Conservation (phyloP, 1,140 invertebrate genomes). For the Pristionchus pacificus region DNA sequence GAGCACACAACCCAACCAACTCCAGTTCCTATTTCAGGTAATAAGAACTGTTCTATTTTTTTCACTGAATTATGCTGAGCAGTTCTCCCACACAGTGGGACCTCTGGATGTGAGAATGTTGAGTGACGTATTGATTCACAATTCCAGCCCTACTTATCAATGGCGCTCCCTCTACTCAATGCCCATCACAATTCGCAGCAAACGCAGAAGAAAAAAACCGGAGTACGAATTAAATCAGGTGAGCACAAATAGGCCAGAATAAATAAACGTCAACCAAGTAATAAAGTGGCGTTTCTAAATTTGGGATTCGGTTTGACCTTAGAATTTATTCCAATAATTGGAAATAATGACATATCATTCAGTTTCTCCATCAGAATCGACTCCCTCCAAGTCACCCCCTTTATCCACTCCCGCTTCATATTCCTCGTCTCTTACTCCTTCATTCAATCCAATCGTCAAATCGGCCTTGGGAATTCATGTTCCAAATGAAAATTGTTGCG, state of each 20-base stretch:
- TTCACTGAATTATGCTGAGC: too few relatives aligned
- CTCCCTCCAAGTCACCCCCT: neutral
- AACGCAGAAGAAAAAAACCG: neutral
- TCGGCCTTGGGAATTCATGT: neutral
- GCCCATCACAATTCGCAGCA: neutral
- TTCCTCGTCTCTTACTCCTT: constrained; percentile 8
- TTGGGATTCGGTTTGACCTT: too few relatives aligned
- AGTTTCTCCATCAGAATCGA: neutral
- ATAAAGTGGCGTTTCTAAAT: too few relatives aligned
- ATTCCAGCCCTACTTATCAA: neutral
- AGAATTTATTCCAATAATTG: neutral
- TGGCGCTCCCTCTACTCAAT: neutral
- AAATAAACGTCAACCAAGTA: too few relatives aligned
- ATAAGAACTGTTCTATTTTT: too few relatives aligned
- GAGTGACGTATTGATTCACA: constrained; percentile 1
- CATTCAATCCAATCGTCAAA: neutral
- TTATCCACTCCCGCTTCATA: constrained; percentile 6
- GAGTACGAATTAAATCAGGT: neutral
- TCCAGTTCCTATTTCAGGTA: too few relatives aligned
- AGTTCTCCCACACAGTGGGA: too few relatives aligned
- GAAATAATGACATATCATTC: constrained; percentile 2
- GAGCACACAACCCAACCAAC: too few relatives aligned
- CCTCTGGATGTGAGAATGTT: too few relatives aligned
- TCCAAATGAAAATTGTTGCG: neutral
- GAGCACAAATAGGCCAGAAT: too few relatives aligned